Conservation (phyloP, 2,888 invertebrate genomes). For the Abrostola tripartita region DNA sequence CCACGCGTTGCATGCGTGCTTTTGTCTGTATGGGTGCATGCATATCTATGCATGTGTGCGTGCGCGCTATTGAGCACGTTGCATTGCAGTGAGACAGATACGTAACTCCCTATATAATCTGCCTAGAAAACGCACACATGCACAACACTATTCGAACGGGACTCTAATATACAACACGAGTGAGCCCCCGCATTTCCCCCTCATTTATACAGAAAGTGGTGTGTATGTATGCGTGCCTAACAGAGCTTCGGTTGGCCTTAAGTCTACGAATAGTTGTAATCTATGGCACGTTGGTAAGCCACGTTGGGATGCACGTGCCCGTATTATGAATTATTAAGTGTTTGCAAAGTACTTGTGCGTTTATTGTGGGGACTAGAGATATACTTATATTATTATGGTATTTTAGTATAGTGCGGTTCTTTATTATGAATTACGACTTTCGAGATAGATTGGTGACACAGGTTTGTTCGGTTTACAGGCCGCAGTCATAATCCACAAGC, state of each 20-base stretch:
- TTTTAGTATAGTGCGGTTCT: no score
- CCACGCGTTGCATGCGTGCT: conserved; percentile 30
- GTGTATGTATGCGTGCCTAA: not conserved
- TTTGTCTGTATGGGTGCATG: not conserved
- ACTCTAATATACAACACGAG: not conserved
- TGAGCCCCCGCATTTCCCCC: not conserved
- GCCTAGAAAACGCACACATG: not conserved
- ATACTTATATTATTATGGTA: no score
- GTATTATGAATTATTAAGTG: conserved; percentile 27
- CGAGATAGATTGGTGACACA: no score
- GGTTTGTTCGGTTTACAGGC: no score
- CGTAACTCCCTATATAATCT: not conserved
- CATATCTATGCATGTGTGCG: conserved; percentile 1
- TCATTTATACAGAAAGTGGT: not conserved
- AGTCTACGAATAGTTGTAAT: not conserved
- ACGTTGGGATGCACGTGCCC: conserved; percentile 50
- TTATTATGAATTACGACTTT: no score
- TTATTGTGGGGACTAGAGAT: no score
- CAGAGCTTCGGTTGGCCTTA: not conserved
- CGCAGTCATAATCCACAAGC: no score
- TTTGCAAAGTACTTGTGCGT: conserved; percentile 9
- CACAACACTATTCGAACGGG: not conserved
- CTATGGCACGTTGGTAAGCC: conserved; percentile 31
- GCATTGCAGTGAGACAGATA: not conserved
- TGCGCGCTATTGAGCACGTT: conserved; percentile 31